These are phyloP conservation scores for Leptarthrus brevirostris DNA, from an alignment of 2,888 invertebrate species.

Conservation along the genomic window DNA sequence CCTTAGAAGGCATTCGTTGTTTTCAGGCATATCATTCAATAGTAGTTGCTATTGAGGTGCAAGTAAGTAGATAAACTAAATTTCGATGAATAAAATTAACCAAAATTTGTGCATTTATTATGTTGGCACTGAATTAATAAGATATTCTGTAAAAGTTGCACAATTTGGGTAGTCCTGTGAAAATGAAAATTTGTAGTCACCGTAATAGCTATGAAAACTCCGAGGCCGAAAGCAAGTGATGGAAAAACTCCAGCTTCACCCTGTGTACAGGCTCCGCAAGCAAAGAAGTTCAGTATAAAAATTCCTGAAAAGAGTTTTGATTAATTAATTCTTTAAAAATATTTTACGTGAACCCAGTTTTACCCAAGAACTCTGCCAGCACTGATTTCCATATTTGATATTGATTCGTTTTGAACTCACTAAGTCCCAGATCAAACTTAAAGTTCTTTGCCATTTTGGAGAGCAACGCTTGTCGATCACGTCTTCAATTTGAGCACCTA, in stretches of 20 bases:
- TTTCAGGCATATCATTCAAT: background rate
- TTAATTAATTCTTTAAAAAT: background rate
- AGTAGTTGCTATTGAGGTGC: too few species aligned
- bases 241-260: conserved; percentile 72
- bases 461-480: conserved; percentile 29
- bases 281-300: conserved; percentile 87
- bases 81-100: too few species aligned
- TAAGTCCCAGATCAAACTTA: conserved; percentile 75
- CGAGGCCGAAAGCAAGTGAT: conserved; percentile 85
- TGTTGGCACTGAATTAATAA: too few species aligned
- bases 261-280: conserved; percentile 82
- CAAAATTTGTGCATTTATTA: too few species aligned
- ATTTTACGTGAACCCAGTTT: conserved; percentile 51
- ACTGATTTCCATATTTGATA: conserved; percentile 80
- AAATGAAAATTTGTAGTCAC: conserved; percentile 66
- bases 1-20: background rate
- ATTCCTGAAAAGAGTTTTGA: conserved; percentile 70
- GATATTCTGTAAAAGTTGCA: too few species aligned
- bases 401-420: conserved; percentile 78
- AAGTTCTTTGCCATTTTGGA: conserved; percentile 68
- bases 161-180: too few species aligned
- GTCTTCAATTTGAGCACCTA: conserved; percentile 31
- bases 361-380: conserved; percentile 86
- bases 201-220: conserved; percentile 85
- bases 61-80: too few species aligned